A percentile compares a stretch with the other conserved stretches of the same genome.
Conservation (phyloP, 2,888 invertebrate genomes). For the Hypselothyrea guttata region DNA sequence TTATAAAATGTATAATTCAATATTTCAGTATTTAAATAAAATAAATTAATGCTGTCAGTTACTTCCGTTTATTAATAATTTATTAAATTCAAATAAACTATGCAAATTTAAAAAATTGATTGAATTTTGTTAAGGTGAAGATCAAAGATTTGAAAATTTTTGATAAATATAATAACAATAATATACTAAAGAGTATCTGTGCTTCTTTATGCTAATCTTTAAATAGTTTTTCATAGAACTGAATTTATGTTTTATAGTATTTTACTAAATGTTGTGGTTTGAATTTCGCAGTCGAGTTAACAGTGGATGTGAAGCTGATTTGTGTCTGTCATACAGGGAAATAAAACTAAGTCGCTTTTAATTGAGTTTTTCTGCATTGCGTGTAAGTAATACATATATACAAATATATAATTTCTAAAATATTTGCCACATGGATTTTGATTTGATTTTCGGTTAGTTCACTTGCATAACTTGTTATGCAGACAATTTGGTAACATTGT, state of each 20-base stretch:
- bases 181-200: conserved; percentile 50
- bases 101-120: too few species aligned
- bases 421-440: conserved; percentile 67
- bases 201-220: not conserved
- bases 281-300: conserved; percentile 14
- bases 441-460: conserved; percentile 39
- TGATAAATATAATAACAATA: too few species aligned
- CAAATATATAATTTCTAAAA: conserved; percentile 34
- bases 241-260: conserved; percentile 26
- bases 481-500: conserved; percentile 52
- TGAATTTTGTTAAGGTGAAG: too few species aligned
- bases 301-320: conserved; percentile 36
- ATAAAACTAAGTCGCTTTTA: conserved; percentile 69
- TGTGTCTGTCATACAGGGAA: conserved; percentile 53
- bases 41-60: too few species aligned
- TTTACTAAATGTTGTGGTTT: conserved; percentile 48
- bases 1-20: too few species aligned
- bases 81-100: too few species aligned
- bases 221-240: not conserved
- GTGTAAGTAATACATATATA: conserved; percentile 39
- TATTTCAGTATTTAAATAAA: too few species aligned
- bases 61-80: too few species aligned
- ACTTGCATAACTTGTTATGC: conserved; percentile 30
- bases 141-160: too few species aligned
- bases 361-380: conserved; percentile 64